Conservation (phyloP, 2,113 vertebrate genomes). For the Spheniscus mendiculus region DNA sequence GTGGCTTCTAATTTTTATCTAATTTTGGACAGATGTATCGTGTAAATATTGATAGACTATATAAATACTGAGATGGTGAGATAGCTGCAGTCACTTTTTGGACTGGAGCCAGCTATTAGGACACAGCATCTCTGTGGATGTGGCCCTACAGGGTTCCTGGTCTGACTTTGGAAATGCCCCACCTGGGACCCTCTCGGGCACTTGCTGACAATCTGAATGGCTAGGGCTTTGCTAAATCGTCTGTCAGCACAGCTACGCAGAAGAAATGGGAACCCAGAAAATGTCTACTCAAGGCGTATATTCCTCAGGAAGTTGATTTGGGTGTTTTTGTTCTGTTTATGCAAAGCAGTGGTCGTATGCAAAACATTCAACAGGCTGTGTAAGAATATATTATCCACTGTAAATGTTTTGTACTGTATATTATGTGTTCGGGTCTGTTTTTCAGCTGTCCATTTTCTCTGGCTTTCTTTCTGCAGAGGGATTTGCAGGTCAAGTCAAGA, state of each 20-base stretch:
- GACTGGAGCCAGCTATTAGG: background rate
- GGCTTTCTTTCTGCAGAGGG: background rate
- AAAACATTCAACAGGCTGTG: background rate
- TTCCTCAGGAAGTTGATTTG: background rate
- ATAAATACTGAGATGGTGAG: background rate
- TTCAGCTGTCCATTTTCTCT: background rate
- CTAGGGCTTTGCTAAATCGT: background rate
- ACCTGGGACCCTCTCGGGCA: background rate
- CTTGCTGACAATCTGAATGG: background rate
- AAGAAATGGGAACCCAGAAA: background rate
- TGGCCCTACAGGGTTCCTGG: background rate
- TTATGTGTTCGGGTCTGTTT: background rate
- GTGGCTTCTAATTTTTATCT: background rate
- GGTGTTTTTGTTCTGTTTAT: background rate
- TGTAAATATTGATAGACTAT: background rate
- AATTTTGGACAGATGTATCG: background rate
- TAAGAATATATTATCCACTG: background rate
- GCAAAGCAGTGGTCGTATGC: background rate
- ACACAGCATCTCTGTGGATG: accelerated
- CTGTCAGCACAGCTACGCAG: background rate
- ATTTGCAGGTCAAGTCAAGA: background rate
- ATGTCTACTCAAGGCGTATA: accelerated
- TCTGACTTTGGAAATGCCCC: background rate
- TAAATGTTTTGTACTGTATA: background rate
- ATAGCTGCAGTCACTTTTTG: accelerated